Evolutionary conservation across 2,888 invertebrate species (phyloP), one percentile per base, ranked within the genome.

Genomic region (Agonopterix subpropinquella): DNA sequence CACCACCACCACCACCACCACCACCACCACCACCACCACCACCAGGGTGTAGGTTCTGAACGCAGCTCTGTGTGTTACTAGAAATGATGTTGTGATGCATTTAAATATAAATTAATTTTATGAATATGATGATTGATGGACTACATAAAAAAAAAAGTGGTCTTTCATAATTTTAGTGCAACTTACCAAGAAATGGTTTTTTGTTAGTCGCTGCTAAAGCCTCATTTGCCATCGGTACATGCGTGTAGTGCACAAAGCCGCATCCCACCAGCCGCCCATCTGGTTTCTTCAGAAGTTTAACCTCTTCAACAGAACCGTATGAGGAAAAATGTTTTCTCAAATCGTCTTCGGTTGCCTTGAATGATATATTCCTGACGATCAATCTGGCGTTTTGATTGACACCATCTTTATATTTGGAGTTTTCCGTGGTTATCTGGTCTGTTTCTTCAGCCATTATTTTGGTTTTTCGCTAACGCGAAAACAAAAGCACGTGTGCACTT

Each of bases 221-320:
- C 67, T 93, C 93, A 11, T 93, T 93, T 7, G 98, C 98, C 80
- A 93, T 92, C 52, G 92, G 91, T 4, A 94, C 91, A 11, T 91
- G 90, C 46, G 91, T 91, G 68, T 92, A 98, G 73, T 98, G 96
- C 2, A 98, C 90, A 79, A 98, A 98, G 2, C 94, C 96, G 79
- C 96, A 97, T 4, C 98, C 98, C 1, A 95, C 92, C 8, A 93
- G 80, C 67, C 92, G 93, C 0, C 94, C 95, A 78, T 95, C 93
- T 0, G 92, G 88, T 55, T 91, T 92, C 62, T 91, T 93, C n/a
- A 95, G 73, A 37, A 97, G 71, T 61, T 93, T 92, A 0, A 96
- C 90, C 62, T 96, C 95, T 54, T 90, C 90, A 2, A 97, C 89
- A 36, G 91, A 90, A 0, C 97, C 97, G 83, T 91, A 95, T 53